Conservation (phyloP, 2,113 vertebrate genomes). For the Pollimyrus isidori region DNA sequence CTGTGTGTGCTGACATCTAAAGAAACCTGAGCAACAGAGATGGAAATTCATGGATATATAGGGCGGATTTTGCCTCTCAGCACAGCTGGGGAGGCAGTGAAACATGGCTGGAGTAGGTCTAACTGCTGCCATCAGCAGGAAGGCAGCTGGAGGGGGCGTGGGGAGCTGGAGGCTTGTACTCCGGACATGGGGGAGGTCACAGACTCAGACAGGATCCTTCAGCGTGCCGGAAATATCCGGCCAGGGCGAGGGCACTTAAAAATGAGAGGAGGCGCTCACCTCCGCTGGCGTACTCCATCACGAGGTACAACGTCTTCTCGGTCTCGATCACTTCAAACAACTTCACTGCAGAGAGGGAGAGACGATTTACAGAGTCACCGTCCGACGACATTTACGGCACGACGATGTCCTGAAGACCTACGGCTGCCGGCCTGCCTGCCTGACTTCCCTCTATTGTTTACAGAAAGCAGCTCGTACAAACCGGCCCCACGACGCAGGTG, state of each 20-base stretch:
- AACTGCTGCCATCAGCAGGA: too few relatives aligned
- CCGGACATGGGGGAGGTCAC: background rate
- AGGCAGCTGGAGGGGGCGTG: background rate
- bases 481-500: background rate
- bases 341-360: conserved; percentile 52
- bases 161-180: background rate
- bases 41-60: background rate
- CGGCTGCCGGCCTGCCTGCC: background rate
- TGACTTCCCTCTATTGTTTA: background rate
- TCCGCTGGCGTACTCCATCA: conserved; percentile 77
- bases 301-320: conserved; percentile 69
- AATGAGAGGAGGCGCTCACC: conserved; percentile 46
- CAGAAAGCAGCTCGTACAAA: background rate
- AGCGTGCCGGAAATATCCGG: background rate
- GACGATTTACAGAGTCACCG: background rate
- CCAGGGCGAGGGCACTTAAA: background rate
- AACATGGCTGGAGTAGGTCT: background rate
- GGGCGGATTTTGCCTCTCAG: background rate
- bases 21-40: background rate
- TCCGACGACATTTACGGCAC: background rate
- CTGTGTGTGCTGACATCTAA: background rate
- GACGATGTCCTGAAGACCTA: background rate
- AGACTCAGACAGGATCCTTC: background rate
- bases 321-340: conserved; percentile 78
- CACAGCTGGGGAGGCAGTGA: background rate